Percentiles rank a stretch among this genome's conserved stretches.
These are phyloP conservation scores for Nephrocerus scutellatus DNA, from an alignment of 2,888 invertebrate genomes.

Conservation along the genomic window DNA sequence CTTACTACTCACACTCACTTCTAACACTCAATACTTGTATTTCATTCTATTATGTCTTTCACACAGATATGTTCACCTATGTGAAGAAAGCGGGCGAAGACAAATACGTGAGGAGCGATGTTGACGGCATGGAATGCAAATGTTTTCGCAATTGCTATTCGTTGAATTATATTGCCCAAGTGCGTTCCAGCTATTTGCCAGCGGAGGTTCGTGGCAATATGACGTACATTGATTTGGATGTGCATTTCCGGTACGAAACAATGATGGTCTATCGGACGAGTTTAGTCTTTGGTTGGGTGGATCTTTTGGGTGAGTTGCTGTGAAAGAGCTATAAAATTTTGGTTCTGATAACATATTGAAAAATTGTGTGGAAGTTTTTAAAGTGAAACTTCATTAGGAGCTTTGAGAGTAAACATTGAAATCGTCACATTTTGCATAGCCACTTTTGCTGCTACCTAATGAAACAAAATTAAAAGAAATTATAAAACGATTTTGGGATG, in stretches of 20 bases:
- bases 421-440: too few species aligned
- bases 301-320: slow-evolving; percentile 48
- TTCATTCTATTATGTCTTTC: background rate
- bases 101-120: slow-evolving; percentile 31
- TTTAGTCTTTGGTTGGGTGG: slow-evolving; percentile 48
- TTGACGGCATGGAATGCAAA: slow-evolving; percentile 41
- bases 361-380: too few species aligned
- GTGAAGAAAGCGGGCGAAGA: slow-evolving; percentile 36
- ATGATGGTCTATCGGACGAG: slow-evolving; percentile 49
- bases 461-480: too few species aligned
- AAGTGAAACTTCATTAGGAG: too few species aligned
- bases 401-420: too few species aligned
- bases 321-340: too few species aligned
- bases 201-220: slow-evolving; percentile 32
- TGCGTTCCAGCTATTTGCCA: slow-evolving; percentile 37
- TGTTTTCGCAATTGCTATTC: slow-evolving; percentile 45
- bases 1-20: background rate
- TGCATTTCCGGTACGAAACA: slow-evolving; percentile 46
- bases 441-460: too few species aligned
- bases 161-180: slow-evolving; percentile 39
- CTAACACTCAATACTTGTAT: background rate
- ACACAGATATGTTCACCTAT: slow-evolving; percentile 32
- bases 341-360: too few species aligned
- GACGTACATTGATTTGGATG: slow-evolving; percentile 44
- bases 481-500: too few species aligned